phyloP scores from a whole-genome alignment of 2,797 vertebrate genomes.

The Pipistrellus kuhlii region DNA sequence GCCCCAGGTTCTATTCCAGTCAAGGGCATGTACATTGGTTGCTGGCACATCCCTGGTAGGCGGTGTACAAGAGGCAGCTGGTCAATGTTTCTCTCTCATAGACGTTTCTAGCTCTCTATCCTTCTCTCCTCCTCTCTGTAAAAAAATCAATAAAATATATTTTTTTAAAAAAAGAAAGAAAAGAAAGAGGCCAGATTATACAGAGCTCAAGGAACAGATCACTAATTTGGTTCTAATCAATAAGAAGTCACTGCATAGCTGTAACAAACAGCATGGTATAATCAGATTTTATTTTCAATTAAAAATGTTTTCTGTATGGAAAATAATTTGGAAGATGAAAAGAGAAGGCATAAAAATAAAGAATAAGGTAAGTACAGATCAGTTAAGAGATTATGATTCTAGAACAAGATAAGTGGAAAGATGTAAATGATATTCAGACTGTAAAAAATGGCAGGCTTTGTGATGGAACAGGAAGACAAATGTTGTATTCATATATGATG shows the following conservation, averaged over 20 bases:
- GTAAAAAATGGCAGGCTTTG: not conserved
- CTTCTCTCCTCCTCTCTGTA: too few species aligned
- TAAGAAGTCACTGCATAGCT: not conserved
- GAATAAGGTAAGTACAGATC: not conserved
- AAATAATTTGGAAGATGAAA: not conserved
- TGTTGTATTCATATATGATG: too few species aligned
- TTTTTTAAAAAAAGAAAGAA: too few species aligned
- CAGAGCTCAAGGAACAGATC: not conserved
- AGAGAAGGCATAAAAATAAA: not conserved
- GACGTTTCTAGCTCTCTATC: too few species aligned
- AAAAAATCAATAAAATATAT: too few species aligned
- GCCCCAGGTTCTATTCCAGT: too few species aligned
- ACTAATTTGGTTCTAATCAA: not conserved
- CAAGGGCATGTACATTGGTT: too few species aligned
- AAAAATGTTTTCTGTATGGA: not conserved
- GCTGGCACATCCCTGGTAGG: too few species aligned
- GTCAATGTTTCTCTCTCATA: too few species aligned
- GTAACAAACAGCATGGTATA: not conserved
- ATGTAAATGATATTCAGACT: not conserved
- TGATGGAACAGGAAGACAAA: not conserved
- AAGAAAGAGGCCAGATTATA: not conserved
- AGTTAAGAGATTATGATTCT: not conserved
- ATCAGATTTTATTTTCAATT: conserved; percentile 17
- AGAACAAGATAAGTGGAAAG: not conserved
- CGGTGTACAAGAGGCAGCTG: too few species aligned